Evolutionary conservation across 2,797 vertebrate genomes (phyloP).

Genomic region (Leptatherina wallacei): DNA sequence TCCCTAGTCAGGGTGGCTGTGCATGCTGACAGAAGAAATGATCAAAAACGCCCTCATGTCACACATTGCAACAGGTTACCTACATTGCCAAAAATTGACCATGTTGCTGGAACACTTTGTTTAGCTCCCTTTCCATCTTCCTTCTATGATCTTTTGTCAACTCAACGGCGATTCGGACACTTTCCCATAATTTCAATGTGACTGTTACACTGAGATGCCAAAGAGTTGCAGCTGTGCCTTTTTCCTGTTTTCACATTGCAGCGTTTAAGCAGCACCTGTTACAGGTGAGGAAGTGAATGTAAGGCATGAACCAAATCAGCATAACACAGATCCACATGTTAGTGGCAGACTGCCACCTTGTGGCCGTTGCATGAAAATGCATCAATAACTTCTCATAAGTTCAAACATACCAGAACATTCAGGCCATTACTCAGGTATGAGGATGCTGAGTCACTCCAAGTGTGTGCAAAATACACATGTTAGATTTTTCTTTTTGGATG

Average conservation of each 20-base stretch:
- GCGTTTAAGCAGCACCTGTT: slow-evolving; percentile 54
- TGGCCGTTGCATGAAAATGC: slow-evolving; percentile 53
- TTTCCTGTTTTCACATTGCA: slow-evolving; percentile 13
- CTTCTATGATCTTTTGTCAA: slow-evolving; percentile 6
- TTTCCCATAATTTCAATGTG: slow-evolving; percentile 28
- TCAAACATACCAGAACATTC: slow-evolving; percentile 18
- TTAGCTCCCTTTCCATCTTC: not conserved
- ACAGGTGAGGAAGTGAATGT: slow-evolving; percentile 26
- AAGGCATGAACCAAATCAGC: slow-evolving; percentile 18
- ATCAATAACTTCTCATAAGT: slow-evolving; percentile 29
- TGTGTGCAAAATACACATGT: slow-evolving; percentile 4
- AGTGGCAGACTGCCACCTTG: slow-evolving; percentile 61
- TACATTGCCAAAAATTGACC: slow-evolving; percentile 33
- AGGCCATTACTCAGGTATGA: not conserved
- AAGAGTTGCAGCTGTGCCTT: slow-evolving; percentile 66
- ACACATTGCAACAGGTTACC: slow-evolving; percentile 16
- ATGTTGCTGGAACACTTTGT: slow-evolving; percentile 29
- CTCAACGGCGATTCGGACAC: not conserved
- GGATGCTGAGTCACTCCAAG: slow-evolving; percentile 6
- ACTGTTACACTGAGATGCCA: slow-evolving; percentile 66
- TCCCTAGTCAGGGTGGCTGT: slow-evolving; percentile 76
- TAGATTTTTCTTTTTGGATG: slow-evolving; percentile 12
- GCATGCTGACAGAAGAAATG: slow-evolving; percentile 80
- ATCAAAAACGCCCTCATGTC: slow-evolving; percentile 8
- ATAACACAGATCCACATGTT: slow-evolving; percentile 3